Conservation (phyloP, 2,797 vertebrate species). For the Sarcoramphus papa region DNA sequence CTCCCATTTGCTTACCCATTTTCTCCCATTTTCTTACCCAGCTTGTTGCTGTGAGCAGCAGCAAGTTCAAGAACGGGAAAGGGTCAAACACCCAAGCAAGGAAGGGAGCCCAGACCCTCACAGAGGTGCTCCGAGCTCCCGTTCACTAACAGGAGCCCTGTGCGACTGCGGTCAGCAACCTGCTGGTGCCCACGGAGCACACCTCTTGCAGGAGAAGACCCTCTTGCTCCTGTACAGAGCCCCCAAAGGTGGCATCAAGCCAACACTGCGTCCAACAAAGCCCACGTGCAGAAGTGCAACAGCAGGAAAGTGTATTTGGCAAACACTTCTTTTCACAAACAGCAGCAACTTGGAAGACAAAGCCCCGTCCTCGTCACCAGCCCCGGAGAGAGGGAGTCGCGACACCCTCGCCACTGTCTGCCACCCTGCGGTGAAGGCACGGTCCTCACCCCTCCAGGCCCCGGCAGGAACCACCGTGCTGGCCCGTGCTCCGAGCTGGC, state of each 20-base stretch:
- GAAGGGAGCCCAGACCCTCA: neutral
- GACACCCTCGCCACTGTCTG: fast-evolving
- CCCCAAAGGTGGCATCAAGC: neutral
- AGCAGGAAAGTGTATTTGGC: slow-evolving; percentile 57
- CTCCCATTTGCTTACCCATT: neutral
- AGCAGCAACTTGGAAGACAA: slow-evolving; percentile 26
- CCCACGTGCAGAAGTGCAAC: neutral
- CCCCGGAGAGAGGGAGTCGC: neutral
- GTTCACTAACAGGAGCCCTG: neutral
- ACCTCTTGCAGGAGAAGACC: neutral
- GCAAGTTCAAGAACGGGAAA: neutral
- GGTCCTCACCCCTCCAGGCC: neutral
- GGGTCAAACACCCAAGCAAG: neutral
- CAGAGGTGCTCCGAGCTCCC: neutral
- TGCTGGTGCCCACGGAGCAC: neutral
- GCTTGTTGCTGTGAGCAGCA: neutral
- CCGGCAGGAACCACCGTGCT: neutral
- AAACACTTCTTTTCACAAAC: slow-evolving; percentile 29
- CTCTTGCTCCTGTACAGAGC: neutral
- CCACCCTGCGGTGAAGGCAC: neutral
- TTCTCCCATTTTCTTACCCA: neutral
- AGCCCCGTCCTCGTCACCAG: neutral
- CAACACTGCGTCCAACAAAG: neutral
- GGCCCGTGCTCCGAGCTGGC: neutral
- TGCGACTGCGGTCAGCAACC: neutral